Percentiles rank a stretch among this genome's conserved stretches.
phyloP scores from a whole-genome alignment of 2,113 vertebrate genomes.

The Salvelinus namaycush region DNA sequence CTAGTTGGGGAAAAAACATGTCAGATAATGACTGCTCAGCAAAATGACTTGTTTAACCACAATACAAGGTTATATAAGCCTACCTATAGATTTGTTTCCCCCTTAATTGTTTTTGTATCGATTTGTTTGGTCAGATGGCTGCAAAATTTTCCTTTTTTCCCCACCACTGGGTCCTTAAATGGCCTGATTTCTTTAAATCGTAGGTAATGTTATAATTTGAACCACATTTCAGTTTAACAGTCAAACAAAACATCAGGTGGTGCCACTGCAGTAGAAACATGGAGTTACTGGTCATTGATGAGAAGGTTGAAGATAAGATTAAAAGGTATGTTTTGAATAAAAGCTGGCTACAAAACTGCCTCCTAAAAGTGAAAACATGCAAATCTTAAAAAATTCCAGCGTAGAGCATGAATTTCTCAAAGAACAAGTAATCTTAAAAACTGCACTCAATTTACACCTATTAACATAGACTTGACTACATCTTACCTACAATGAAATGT shows the following conservation, averaged over 20 bases:
- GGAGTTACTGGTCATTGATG: neutral
- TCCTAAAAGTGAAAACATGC: neutral
- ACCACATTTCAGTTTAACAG: neutral
- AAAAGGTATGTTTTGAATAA: neutral
- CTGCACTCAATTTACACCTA: neutral
- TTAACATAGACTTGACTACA: neutral
- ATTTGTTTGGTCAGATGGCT: constrained; percentile 2
- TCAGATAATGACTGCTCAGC: neutral
- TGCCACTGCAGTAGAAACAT: no score
- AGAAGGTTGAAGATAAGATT: neutral
- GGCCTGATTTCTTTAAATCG: neutral
- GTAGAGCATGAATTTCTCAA: neutral
- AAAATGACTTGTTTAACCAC: neutral
- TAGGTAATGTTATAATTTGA: neutral
- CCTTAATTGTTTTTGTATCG: constrained; percentile 8
- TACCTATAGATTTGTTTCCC: neutral
- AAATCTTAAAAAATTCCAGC: neutral
- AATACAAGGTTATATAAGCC: constrained; percentile 2
- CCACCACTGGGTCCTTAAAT: neutral
- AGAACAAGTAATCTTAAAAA: neutral
- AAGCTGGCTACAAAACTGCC: neutral
- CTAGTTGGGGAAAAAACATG: no score
- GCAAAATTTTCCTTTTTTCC: neutral
- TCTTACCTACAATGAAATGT: neutral
- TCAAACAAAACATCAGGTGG: no score